Percentiles rank a stretch among this genome's conserved stretches.
Conservation (phyloP, 1,140 invertebrate genomes). For the Ylistrum balloti region DNA sequence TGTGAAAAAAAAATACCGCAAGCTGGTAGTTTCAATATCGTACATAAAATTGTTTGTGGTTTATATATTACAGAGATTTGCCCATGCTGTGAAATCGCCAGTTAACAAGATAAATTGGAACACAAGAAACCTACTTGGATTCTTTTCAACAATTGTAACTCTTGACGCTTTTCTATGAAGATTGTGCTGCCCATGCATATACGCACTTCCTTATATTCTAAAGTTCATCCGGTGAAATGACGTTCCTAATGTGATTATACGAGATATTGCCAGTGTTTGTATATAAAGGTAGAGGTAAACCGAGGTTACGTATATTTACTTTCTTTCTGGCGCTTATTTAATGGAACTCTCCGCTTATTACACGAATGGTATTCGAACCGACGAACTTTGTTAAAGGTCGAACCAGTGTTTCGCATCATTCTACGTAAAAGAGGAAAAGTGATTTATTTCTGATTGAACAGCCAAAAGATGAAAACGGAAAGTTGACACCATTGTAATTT, state of each 20-base stretch:
- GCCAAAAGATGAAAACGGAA: background rate
- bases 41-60: conserved; percentile 32
- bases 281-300: background rate
- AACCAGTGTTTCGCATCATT: background rate
- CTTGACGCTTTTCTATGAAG: background rate
- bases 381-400: background rate
- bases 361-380: background rate
- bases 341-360: background rate
- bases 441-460: background rate
- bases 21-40: conserved; percentile 14
- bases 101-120: conserved; percentile 39
- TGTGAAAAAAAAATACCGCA: background rate
- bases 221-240: conserved; percentile 16
- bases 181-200: background rate
- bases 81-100: conserved; percentile 30
- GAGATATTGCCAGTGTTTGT: background rate
- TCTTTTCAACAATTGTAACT: conserved; percentile 4
- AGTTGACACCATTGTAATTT: background rate
- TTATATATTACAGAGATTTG: conserved; percentile 12
- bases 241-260: background rate
- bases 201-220: conserved; percentile 4
- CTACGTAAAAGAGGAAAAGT: background rate
- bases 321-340: background rate
- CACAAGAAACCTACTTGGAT: conserved; percentile 32
- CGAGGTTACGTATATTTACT: background rate